Conservation (phyloP, 2,113 vertebrate genomes). For the Ceratotherium simum region DNA sequence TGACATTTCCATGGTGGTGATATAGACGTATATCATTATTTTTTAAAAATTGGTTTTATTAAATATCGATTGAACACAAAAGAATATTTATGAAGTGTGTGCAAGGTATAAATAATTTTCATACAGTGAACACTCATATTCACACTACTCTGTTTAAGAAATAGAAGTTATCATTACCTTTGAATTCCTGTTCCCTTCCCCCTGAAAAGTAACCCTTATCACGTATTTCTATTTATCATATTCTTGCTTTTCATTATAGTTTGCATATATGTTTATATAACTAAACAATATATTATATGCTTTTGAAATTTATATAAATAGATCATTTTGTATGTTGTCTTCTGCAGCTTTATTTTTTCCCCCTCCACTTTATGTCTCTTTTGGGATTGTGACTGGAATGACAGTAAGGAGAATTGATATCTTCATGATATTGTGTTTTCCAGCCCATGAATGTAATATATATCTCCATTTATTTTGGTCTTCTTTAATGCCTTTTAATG, state of each 20-base stretch:
- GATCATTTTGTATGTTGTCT: background rate
- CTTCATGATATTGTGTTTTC: constrained; percentile 36
- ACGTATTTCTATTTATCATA: constrained; percentile 17
- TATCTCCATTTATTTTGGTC: constrained; percentile 39
- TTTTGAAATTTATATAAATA: constrained; percentile 53
- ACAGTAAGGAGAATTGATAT: constrained; percentile 49
- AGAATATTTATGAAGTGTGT: constrained; percentile 17
- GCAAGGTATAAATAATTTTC: constrained; percentile 12
- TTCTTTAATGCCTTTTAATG: constrained; percentile 50
- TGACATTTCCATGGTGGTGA: background rate
- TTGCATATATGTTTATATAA: background rate
- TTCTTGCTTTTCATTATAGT: constrained; percentile 48
- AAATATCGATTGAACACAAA: constrained; percentile 34
- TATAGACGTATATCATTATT: background rate
- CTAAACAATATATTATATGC: background rate
- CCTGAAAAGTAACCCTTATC: background rate
- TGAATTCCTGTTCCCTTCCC: constrained; percentile 13
- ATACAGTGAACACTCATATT: background rate
- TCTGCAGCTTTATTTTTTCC: constrained; percentile 10
- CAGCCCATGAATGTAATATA: constrained; percentile 18
- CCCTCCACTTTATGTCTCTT: background rate
- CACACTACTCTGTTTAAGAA: background rate
- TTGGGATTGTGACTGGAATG: constrained; percentile 29
- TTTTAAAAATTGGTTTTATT: constrained; percentile 3
- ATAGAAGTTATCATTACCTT: background rate